phyloP scores from a whole-genome alignment of 2,113 vertebrate species.

The Carassius carassius region DNA sequence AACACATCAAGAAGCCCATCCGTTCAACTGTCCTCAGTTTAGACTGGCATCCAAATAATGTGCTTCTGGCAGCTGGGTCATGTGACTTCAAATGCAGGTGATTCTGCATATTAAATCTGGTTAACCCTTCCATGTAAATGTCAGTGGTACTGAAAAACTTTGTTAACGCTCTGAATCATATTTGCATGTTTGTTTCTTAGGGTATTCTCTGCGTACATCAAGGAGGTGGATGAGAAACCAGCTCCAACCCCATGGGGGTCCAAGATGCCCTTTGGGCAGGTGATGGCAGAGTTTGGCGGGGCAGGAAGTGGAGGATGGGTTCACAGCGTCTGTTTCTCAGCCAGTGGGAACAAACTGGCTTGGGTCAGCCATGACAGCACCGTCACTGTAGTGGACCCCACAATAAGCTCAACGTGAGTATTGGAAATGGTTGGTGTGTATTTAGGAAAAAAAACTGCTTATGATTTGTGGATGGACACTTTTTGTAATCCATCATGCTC shows the following conservation, averaged over 20 bases:
- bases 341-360: slow-evolving; percentile 91
- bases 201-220: slow-evolving; percentile 99
- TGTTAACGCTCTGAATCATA: background rate
- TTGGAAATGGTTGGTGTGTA: background rate
- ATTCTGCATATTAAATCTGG: slow-evolving; percentile 39
- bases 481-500: background rate
- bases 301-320: slow-evolving; percentile 96
- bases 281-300: slow-evolving; percentile 96
- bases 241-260: slow-evolving; percentile 97
- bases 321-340: slow-evolving; percentile 95
- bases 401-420: slow-evolving; percentile 89
- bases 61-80: slow-evolving; percentile 93
- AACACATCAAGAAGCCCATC: slow-evolving; percentile 98
- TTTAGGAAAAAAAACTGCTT: background rate
- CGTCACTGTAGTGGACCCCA: slow-evolving; percentile 92
- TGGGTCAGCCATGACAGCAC: slow-evolving; percentile 99
- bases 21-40: slow-evolving; percentile 97
- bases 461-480: no score
- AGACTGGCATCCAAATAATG: slow-evolving; percentile 99
- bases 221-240: slow-evolving; percentile 98
- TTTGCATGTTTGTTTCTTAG: slow-evolving; percentile 71
- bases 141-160: background rate
- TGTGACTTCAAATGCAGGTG: slow-evolving; percentile 99
- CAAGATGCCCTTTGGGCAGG: slow-evolving; percentile 98
- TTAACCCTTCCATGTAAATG: background rate